Evolutionary conservation across 2,888 invertebrate species (phyloP), one percentile per base, ranked within the genome.

Genomic region (Aporophyla nigra): DNA sequence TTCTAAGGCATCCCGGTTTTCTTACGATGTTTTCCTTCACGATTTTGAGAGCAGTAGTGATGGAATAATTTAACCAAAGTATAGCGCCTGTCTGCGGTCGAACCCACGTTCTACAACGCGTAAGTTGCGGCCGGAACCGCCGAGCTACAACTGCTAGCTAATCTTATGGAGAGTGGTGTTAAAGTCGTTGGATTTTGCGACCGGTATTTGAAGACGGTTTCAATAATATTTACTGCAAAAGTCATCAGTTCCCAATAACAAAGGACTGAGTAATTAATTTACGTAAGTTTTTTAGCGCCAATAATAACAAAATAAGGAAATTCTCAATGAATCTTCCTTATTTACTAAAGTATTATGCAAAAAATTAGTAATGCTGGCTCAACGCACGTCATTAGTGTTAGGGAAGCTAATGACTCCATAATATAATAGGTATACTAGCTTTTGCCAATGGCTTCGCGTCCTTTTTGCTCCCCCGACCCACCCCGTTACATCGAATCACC

Each of bases 331-430:
- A 33, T 4, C 0, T 74, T 56, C 19, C 46, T 40, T 74, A 14
- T 74, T 53, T 19, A 19, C 0, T 58, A 71, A 80, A 12, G 40
- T 14, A 19, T 43, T 54, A 33, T 46, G 51, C 40, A 53, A 51
- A 69, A 27, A 19, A 33, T 40, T 27, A 77, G 10, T 67, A 65
- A 21, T 0, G 1, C 58, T 80, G 80, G 53, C 21, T 72, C 73
- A 46, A 46, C 16, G 1, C 24, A 80, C 24, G 33, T 33, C 16
- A 14, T 19, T 27, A 43, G 16, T 80, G 21, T 46, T 33, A 24
- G 6, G 24, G 43, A 33, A 53, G 59, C 9, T 5, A 56, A 68
- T 21, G 46, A 78, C 10, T 33, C 43, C 7, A n/a, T n/a, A 51
- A 4, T 27, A 43, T 33, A 33, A 33, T 33, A 33, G 33, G 33